Conservation (phyloP, 2,113 vertebrate genomes). For the Xiphophorus hellerii region DNA sequence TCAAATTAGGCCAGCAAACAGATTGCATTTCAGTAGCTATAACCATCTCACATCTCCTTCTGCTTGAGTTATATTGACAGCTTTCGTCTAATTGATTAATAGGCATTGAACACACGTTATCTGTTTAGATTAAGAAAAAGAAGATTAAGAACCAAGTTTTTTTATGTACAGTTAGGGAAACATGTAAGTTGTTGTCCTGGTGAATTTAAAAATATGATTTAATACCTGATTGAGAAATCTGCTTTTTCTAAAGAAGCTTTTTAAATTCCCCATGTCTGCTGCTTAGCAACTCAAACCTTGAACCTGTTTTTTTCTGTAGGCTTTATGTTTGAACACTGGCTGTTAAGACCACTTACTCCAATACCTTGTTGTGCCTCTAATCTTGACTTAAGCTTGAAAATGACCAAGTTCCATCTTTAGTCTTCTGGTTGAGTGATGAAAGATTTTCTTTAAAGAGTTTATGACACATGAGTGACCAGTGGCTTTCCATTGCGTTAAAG, state of each 20-base stretch:
- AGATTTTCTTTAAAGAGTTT: neutral
- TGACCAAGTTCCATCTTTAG: no score
- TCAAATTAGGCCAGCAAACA: neutral
- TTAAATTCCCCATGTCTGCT: no score
- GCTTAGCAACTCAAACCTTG: no score
- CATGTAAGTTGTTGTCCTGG: neutral
- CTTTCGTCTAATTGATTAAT: constrained; percentile 33
- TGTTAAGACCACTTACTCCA: no score
- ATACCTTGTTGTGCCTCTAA: no score
- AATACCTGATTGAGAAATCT: no score
- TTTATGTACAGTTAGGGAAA: neutral
- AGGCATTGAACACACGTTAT: constrained; percentile 21
- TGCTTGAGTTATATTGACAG: constrained; percentile 11
- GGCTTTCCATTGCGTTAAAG: neutral
- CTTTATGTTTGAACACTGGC: no score
- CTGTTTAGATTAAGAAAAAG: constrained; percentile 3
- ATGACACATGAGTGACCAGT: neutral
- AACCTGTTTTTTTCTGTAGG: no score
- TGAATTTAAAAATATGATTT: neutral
- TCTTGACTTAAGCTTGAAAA: no score
- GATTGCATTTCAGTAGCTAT: neutral
- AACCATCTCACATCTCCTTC: neutral
- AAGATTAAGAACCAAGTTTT: neutral
- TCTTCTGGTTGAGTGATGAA: no score
- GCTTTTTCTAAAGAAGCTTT: no score